A percentile compares a stretch with the other conserved stretches of the same genome.
Conservation (phyloP, 2,113 vertebrate species). For the Crocuta crocuta region DNA sequence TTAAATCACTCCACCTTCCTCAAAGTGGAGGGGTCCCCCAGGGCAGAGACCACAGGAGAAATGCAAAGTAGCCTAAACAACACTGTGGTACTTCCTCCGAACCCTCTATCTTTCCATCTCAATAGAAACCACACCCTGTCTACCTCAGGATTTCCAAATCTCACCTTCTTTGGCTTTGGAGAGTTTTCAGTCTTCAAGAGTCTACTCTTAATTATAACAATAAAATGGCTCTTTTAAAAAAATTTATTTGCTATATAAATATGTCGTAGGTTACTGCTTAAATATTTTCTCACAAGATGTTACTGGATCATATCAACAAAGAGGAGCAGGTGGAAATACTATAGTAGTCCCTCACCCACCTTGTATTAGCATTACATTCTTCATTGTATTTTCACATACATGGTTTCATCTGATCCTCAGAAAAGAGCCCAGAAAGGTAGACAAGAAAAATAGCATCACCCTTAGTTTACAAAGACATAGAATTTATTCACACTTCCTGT, state of each 20-base stretch:
- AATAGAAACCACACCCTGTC: background rate
- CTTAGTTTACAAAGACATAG: slow-evolving; percentile 29
- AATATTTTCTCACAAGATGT: background rate
- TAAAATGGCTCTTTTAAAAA: slow-evolving; percentile 29
- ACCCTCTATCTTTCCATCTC: background rate
- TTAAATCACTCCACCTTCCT: background rate
- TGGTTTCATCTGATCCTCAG: background rate
- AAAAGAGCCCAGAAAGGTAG: background rate
- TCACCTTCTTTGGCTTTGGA: background rate
- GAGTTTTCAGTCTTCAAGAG: background rate
- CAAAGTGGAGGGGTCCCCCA: background rate
- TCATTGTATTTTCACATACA: background rate
- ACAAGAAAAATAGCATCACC: background rate
- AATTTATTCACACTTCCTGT: background rate
- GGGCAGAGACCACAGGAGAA: background rate
- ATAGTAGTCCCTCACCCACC: background rate
- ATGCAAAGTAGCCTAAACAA: background rate
- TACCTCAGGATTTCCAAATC: background rate
- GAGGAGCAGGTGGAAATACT: background rate
- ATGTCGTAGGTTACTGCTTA: background rate
- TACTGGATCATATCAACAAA: background rate
- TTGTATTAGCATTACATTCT: background rate
- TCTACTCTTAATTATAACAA: background rate
- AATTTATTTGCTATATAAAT: slow-evolving; percentile 20
- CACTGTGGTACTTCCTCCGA: background rate